These are phyloP conservation scores for Gallinago undulata DNA, from an alignment of 2,113 vertebrate genomes.

Conservation along the genomic window DNA sequence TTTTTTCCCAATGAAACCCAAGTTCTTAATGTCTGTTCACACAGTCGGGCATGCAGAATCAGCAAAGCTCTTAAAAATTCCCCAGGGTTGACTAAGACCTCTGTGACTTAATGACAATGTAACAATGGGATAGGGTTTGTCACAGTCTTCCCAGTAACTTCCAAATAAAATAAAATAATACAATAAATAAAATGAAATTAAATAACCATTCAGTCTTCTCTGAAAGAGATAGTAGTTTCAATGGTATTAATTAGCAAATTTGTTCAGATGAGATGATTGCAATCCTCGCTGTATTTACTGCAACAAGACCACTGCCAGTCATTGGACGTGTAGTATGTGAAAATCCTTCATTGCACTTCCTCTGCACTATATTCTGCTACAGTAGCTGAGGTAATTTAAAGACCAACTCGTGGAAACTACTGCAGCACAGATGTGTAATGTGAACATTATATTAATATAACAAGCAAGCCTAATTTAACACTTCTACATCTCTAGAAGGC, in stretches of 20 bases:
- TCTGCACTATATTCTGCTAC: not conserved
- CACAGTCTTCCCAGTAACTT: slow-evolving; percentile 40
- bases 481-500: not conserved
- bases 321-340: slow-evolving; percentile 28
- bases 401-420: not conserved
- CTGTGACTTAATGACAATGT: slow-evolving; percentile 31
- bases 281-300: not conserved
- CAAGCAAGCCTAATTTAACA: not conserved
- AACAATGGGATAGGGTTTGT: slow-evolving; percentile 21
- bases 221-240: not conserved
- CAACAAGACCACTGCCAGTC: not conserved
- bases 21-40: slow-evolving; percentile 62
- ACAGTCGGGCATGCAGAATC: slow-evolving; percentile 65
- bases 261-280: not conserved
- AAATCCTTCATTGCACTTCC: slow-evolving; percentile 2
- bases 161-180: not conserved
- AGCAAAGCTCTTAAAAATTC: slow-evolving; percentile 65
- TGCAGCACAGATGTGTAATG: not conserved
- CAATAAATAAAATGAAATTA: not conserved
- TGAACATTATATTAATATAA: not conserved
- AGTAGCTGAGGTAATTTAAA: slow-evolving; percentile 33
- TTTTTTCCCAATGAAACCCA: slow-evolving; percentile 57
- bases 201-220: not conserved
- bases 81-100: not conserved
- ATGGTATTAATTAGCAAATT: slow-evolving; percentile 20